phyloP scores from a whole-genome alignment of 2,113 vertebrate genomes.

The Centrocercus urophasianus region DNA sequence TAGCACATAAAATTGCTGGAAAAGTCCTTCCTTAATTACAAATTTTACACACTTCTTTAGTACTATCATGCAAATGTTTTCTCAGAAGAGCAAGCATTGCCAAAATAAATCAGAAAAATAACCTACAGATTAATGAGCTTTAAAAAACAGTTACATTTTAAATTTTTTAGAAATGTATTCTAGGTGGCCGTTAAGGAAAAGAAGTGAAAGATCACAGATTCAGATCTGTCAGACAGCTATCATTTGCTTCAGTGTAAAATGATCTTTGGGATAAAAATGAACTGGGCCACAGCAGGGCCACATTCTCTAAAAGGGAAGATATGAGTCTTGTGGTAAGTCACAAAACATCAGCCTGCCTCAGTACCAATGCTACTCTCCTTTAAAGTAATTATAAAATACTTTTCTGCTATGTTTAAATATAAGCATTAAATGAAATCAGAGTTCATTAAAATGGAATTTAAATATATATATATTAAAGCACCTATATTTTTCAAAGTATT shows the following conservation, averaged over 20 bases:
- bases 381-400: neutral
- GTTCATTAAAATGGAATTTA: neutral
- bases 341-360: neutral
- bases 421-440: neutral
- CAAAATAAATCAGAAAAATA: constrained; percentile 11
- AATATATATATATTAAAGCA: neutral
- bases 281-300: neutral
- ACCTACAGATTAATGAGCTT: constrained; percentile 13
- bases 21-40: constrained; percentile 43
- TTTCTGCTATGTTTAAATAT: neutral
- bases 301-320: rapidly evolving
- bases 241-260: neutral
- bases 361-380: neutral
- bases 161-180: neutral
- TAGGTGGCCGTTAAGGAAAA: neutral
- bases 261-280: neutral
- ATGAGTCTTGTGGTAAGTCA: neutral
- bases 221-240: neutral
- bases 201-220: neutral
- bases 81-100: constrained; percentile 19
- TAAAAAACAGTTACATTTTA: neutral
- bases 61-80: constrained; percentile 29
- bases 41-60: constrained; percentile 7
- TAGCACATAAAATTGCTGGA: constrained; percentile 35
- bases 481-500: neutral